These are phyloP conservation scores for Ailuropoda melanoleuca DNA, from an alignment of 2,113 vertebrate genomes.

Conservation along the genomic window DNA sequence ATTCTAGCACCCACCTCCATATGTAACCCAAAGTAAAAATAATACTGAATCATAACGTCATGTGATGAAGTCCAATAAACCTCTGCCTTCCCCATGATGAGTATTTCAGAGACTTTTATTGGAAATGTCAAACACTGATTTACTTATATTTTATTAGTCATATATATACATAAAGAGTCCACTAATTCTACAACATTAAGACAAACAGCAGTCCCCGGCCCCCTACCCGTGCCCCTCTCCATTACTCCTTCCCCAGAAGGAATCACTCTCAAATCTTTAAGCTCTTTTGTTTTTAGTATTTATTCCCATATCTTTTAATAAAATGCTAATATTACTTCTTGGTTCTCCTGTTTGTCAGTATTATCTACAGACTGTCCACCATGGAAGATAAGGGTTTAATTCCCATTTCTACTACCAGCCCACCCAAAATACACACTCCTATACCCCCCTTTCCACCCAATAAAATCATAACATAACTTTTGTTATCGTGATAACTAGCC, in stretches of 20 bases:
- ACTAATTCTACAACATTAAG: background rate
- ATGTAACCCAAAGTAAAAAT: background rate
- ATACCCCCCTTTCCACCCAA: background rate
- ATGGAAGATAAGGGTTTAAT: background rate
- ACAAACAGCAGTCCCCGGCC: background rate
- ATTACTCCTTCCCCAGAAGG: background rate
- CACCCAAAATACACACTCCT: background rate
- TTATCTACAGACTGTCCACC: background rate
- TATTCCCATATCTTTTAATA: background rate
- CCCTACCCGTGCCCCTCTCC: background rate
- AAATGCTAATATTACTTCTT: background rate
- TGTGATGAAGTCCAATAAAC: background rate
- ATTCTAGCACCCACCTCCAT: background rate
- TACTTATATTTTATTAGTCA: background rate
- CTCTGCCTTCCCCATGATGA: background rate
- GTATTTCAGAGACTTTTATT: background rate
- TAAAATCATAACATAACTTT: background rate
- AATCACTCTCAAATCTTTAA: constrained; percentile 1
- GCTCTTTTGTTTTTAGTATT: background rate
- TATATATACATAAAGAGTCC: background rate
- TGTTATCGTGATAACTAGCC: background rate
- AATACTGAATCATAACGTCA: background rate
- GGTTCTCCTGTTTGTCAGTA: background rate
- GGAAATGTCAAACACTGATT: background rate
- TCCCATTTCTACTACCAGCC: background rate